Percentiles rank a stretch among this genome's conserved stretches.
Conservation (phyloP, 2,797 vertebrate species). For the Numenius phaeopus region DNA sequence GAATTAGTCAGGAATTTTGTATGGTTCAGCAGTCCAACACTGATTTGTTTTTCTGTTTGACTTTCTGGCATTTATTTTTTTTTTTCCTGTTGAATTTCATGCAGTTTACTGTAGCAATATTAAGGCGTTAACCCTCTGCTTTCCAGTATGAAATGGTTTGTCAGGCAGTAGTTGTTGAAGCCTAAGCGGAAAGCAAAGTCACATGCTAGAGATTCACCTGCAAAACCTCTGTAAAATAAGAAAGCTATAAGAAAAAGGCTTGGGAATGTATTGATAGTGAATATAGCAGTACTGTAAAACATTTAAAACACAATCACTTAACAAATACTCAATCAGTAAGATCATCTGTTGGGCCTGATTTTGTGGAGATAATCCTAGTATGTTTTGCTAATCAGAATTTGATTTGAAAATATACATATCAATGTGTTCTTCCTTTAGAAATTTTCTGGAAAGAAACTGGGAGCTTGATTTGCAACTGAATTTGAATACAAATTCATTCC, state of each 20-base stretch:
- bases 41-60: neutral
- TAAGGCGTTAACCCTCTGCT: neutral
- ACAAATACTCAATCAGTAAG: neutral
- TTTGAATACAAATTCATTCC: slow-evolving; percentile 25
- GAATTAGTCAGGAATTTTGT: neutral
- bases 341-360: neutral
- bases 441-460: neutral
- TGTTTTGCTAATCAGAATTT: neutral
- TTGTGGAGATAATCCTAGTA: neutral
- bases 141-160: neutral
- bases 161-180: neutral
- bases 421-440: neutral
- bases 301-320: neutral
- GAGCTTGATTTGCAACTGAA: neutral
- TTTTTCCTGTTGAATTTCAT: neutral
- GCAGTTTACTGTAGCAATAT: neutral
- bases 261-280: neutral
- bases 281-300: neutral
- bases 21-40: neutral
- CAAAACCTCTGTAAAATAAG: neutral
- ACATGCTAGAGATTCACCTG: neutral
- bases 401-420: neutral
- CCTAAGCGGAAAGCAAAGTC: neutral
- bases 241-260: neutral
- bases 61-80: neutral